These are phyloP conservation scores for Hoplostethus atlanticus DNA, from an alignment of 2,797 vertebrate genomes.

Conservation along the genomic window DNA sequence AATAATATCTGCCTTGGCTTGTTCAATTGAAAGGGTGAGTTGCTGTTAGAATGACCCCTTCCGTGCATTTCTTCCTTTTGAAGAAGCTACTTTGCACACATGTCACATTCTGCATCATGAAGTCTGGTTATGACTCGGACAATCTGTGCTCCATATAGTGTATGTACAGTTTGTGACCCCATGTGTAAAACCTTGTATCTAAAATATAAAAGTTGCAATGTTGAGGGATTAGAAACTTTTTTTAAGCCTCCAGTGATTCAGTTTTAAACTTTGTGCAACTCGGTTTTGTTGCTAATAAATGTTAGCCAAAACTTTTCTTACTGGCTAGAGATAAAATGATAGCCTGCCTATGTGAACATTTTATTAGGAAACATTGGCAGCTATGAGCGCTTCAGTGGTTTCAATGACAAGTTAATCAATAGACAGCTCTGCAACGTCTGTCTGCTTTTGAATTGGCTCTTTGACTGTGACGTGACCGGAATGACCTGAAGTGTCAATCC, in stretches of 20 bases:
- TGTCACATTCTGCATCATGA: neutral
- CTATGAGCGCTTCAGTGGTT: too few relatives aligned
- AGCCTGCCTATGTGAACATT: neutral
- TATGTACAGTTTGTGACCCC: neutral
- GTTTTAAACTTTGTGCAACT: neutral
- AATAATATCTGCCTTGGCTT: neutral
- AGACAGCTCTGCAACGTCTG: neutral
- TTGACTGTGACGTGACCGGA: too few relatives aligned
- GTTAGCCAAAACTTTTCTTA: neutral
- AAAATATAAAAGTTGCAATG: neutral
- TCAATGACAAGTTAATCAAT: neutral
- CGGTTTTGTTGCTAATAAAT: neutral
- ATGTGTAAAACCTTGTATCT: constrained; percentile 14
- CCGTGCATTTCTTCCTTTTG: neutral
- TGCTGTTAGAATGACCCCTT: neutral
- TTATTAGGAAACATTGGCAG: too few relatives aligned
- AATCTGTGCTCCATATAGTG: constrained; percentile 2
- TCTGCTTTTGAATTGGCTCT: neutral
- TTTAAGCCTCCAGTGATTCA: constrained; percentile 4
- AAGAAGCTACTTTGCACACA: constrained; percentile 6
- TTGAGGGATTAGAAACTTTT: constrained; percentile 15
- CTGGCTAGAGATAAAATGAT: neutral
- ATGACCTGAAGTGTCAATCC: neutral
- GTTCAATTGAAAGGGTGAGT: neutral
- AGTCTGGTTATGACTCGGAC: constrained; percentile 14